These are phyloP conservation scores for Lophotis ruficrista DNA, from an alignment of 2,113 vertebrate species.

Conservation along the genomic window DNA sequence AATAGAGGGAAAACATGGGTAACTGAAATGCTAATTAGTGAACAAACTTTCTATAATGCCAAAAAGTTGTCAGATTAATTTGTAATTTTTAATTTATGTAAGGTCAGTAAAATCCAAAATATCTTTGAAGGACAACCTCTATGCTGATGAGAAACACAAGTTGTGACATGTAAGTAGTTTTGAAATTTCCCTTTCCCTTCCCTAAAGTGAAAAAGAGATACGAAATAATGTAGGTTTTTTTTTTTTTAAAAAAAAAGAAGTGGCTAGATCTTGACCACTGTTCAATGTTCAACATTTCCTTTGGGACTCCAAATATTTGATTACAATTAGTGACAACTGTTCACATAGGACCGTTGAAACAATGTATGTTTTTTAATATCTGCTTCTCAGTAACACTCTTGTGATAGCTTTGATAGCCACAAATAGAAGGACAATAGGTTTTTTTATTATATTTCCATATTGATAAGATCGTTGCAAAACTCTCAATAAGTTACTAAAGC, in stretches of 20 bases:
- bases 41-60: background rate
- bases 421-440: background rate
- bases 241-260: background rate
- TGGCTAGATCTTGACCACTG: background rate
- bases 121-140: background rate
- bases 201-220: background rate
- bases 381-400: background rate
- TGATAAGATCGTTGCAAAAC: background rate
- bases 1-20: background rate
- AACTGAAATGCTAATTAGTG: background rate
- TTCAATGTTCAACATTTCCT: background rate
- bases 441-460: background rate
- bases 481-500: background rate
- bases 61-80: background rate
- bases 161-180: background rate
- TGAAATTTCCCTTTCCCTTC: background rate
- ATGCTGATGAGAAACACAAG: background rate
- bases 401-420: background rate
- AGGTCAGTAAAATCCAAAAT: background rate
- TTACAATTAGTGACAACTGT: background rate
- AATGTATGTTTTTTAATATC: background rate
- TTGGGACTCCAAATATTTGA: background rate
- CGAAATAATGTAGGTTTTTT: background rate
- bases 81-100: background rate
- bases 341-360: background rate